Evolutionary conservation across 2,113 vertebrate species (phyloP).

Genomic region (Lycaon pictus): DNA sequence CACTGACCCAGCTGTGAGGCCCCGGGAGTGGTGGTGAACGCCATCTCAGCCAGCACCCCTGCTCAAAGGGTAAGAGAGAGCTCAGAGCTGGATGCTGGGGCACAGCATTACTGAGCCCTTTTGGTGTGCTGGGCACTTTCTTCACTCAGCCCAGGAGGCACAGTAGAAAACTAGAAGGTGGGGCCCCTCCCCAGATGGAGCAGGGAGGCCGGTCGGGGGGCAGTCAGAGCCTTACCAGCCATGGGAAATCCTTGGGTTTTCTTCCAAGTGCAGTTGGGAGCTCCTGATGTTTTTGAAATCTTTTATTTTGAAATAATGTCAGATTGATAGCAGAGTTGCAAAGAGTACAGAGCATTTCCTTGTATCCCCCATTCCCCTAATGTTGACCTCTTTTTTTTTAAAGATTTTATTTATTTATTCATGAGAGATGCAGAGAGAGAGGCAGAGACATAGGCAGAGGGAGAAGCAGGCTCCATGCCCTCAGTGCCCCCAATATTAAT

Average conservation of each 20-base stretch:
- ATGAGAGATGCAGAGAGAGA: too few species aligned
- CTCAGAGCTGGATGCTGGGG: background rate
- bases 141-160: too few species aligned
- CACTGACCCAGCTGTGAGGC: background rate
- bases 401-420: too few species aligned
- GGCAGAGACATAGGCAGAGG: too few species aligned
- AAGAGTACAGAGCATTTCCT: background rate
- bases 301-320: background rate
- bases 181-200: background rate
- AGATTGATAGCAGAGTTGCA: background rate
- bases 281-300: background rate
- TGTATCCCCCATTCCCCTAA: accelerated
- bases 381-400: background rate
- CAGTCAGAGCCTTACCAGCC: background rate
- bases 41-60: background rate
- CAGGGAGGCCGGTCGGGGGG: background rate
- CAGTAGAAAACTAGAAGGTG: background rate
- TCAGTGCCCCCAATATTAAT: too few species aligned
- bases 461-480: too few species aligned
- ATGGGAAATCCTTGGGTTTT: background rate
- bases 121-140: too few species aligned
- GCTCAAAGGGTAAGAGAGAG: background rate
- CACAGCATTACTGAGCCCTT: too few species aligned
- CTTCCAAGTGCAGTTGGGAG: background rate
- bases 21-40: background rate